These are phyloP conservation scores for Aplochiton taeniatus DNA, from an alignment of 2,797 vertebrate genomes.

Conservation along the genomic window DNA sequence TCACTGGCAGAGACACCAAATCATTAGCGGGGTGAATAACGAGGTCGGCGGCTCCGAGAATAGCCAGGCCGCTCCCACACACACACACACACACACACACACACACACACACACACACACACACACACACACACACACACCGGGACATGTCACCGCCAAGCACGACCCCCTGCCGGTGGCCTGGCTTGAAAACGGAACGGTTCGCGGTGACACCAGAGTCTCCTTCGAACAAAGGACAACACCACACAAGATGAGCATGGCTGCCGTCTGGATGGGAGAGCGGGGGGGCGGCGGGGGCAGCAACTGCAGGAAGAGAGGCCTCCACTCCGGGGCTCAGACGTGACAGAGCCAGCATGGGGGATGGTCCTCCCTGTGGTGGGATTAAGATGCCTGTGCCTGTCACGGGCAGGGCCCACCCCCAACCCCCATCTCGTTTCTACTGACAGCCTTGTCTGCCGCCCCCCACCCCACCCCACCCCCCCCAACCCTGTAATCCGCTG, in stretches of 20 bases:
- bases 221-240: too few relatives aligned
- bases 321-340: background rate
- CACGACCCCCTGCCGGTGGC: too few relatives aligned
- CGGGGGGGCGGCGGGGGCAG: too few relatives aligned
- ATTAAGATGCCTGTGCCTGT: conserved; percentile 15
- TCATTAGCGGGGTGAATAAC: conserved; percentile 50
- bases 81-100: background rate
- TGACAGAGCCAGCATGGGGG: too few relatives aligned
- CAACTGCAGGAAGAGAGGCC: too few relatives aligned
- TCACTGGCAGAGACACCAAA: conserved; percentile 43
- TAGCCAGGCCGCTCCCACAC: conserved; percentile 10
- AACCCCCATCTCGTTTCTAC: too few relatives aligned
- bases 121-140: background rate
- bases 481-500: conserved; percentile 65
- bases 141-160: background rate
- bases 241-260: too few relatives aligned
- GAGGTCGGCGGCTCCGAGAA: conserved; percentile 30
- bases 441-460: conserved; percentile 25
- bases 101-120: conserved; percentile 7
- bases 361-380: background rate
- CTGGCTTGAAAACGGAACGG: too few relatives aligned
- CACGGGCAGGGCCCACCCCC: conserved; percentile 1
- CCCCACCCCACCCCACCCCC: too few relatives aligned
- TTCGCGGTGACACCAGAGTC: too few relatives aligned
- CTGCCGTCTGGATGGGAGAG: background rate